Percentiles rank a stretch among this genome's conserved stretches.
Conservation (phyloP, 2,888 invertebrate species). For the Sphaerophoria rueppellii region DNA sequence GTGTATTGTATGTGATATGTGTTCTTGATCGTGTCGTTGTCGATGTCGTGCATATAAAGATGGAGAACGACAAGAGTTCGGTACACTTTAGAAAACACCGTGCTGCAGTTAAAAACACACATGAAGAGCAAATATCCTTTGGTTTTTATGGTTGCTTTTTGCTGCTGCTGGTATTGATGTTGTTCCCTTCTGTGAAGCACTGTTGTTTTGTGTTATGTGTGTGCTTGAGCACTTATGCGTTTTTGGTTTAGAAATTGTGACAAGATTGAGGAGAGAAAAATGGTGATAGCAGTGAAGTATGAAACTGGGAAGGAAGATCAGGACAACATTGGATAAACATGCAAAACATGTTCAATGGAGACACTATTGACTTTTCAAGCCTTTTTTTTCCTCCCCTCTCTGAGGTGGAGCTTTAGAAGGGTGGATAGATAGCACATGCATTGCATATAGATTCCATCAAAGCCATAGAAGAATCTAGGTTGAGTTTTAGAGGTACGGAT, state of each 20-base stretch:
- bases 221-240: slow-evolving; percentile 58
- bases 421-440: slow-evolving; percentile 18
- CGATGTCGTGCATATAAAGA: slow-evolving; percentile 29
- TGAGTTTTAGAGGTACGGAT: slow-evolving; percentile 20
- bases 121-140: slow-evolving; percentile 62
- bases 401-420: not conserved
- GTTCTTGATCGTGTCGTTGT: slow-evolving; percentile 53
- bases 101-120: slow-evolving; percentile 63
- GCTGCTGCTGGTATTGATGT: slow-evolving; percentile 21
- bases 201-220: slow-evolving; percentile 16
- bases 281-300: not conserved
- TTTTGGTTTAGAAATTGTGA: slow-evolving; percentile 58
- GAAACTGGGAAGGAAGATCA: slow-evolving; percentile 9
- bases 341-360: slow-evolving; percentile 67
- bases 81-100: slow-evolving; percentile 45
- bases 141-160: slow-evolving; percentile 41
- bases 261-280: slow-evolving; percentile 18
- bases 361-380: slow-evolving; percentile 66
- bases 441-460: not conserved
- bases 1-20: slow-evolving; percentile 61
- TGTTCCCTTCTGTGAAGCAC: not conserved
- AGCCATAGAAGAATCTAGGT: slow-evolving; percentile 38
- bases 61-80: slow-evolving; percentile 35
- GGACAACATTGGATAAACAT: slow-evolving; percentile 51
- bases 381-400: slow-evolving; percentile 26